These are phyloP conservation scores for Dasypogon diadema DNA, from an alignment of 2,888 invertebrate species.

Conservation along the genomic window DNA sequence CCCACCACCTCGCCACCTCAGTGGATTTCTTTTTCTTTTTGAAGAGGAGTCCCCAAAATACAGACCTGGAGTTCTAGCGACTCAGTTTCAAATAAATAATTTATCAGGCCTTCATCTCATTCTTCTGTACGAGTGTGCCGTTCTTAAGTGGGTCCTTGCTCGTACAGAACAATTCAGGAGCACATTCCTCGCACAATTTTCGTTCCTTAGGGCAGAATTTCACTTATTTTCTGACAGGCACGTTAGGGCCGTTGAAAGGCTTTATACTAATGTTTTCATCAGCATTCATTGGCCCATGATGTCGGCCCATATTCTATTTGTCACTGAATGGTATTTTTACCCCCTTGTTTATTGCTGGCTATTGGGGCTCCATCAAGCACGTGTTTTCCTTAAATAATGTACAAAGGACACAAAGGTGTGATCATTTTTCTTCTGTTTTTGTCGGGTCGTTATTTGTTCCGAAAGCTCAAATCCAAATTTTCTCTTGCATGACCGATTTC, in stretches of 20 bases:
- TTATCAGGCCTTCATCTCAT: constrained; percentile 30
- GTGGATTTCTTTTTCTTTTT: too few species aligned
- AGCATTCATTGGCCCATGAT: constrained; percentile 15
- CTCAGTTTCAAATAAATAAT: constrained; percentile 31
- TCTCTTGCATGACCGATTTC: constrained; percentile 50
- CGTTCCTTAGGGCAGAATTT: constrained; percentile 4
- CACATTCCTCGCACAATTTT: constrained; percentile 34
- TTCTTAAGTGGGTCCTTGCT: constrained; percentile 38
- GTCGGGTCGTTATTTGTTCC: constrained; percentile 35
- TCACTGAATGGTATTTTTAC: not conserved
- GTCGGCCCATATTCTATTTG: constrained; percentile 34
- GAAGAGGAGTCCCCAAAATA: not conserved
- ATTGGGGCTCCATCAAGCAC: constrained; percentile 22
- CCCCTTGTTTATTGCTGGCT: not conserved
- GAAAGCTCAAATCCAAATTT: constrained; percentile 35
- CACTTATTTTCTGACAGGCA: constrained; percentile 36
- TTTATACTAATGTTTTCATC: constrained; percentile 3
- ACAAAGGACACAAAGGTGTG: constrained; percentile 44
- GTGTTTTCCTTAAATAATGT: constrained; percentile 46
- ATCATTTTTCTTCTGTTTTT: constrained; percentile 44
- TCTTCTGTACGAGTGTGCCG: constrained; percentile 22
- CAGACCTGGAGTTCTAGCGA: not conserved
- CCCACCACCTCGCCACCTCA: too few species aligned
- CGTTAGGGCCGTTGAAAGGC: constrained; percentile 10
- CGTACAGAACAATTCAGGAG: constrained; percentile 7